phyloP scores from a whole-genome alignment of 2,113 vertebrate genomes.

The Aphelocoma coerulescens region DNA sequence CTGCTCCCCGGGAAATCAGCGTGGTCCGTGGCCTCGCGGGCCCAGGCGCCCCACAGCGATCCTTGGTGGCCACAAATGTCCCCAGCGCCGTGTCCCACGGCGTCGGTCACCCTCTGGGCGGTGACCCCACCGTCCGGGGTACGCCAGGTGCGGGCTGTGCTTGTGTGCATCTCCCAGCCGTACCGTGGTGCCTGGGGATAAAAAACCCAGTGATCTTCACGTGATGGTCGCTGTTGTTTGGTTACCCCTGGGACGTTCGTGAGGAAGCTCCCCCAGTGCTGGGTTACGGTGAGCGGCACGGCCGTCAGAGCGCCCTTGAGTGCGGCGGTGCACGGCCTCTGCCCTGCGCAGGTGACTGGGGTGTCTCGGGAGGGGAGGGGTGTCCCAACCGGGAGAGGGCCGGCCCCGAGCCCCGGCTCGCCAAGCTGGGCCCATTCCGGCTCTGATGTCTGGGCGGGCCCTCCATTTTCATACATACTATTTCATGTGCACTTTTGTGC shows the following conservation, averaged over 20 bases:
- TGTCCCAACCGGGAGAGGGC: not conserved
- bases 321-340: not conserved
- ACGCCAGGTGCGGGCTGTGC: not conserved
- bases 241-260: accelerated
- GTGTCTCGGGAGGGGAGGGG: not conserved
- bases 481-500: not conserved
- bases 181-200: not conserved
- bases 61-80: accelerated
- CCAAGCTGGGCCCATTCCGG: accelerated
- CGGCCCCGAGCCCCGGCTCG: not conserved
- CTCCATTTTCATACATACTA: accelerated
- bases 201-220: accelerated
- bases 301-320: accelerated
- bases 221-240: not conserved
- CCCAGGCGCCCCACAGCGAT: not conserved
- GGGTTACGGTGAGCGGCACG: not conserved
- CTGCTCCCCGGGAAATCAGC: too few species aligned
- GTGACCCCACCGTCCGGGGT: not conserved
- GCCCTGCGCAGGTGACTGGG: not conserved
- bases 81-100: not conserved
- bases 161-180: not conserved
- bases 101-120: not conserved
- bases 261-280: not conserved
- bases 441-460: accelerated
- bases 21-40: too few species aligned